These are phyloP conservation scores for Chionis minor DNA, from an alignment of 2,113 vertebrate species.

Conservation along the genomic window DNA sequence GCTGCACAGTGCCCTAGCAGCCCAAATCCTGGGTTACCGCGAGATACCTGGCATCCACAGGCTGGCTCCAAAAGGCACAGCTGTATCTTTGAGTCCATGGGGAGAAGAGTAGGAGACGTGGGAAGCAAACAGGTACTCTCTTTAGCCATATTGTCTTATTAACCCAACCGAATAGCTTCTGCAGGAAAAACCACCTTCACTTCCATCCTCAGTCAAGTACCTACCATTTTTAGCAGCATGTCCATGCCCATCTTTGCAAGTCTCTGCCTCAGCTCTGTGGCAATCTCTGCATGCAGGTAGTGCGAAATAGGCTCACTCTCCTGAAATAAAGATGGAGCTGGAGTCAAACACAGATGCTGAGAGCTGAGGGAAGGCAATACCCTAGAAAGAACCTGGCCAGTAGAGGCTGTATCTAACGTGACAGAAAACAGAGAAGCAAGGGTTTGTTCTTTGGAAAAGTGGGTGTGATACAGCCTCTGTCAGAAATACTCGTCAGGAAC, in stretches of 20 bases:
- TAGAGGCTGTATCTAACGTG: background rate
- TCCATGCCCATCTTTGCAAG: slow-evolving; percentile 91
- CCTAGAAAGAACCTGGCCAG: background rate
- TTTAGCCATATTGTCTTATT: background rate
- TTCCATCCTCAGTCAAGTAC: background rate
- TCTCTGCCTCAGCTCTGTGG: slow-evolving; percentile 79
- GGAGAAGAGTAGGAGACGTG: background rate
- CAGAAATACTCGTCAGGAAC: background rate
- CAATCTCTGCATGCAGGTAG: slow-evolving; percentile 79
- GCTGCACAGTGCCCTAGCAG: background rate
- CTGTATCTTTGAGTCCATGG: background rate
- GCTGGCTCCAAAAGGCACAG: background rate
- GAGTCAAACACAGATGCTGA: background rate
- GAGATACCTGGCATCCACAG: background rate
- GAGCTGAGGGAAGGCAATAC: background rate
- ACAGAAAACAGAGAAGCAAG: background rate
- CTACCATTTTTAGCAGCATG: slow-evolving; percentile 95
- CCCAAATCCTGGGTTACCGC: background rate
- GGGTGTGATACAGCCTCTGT: background rate
- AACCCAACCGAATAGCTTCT: background rate
- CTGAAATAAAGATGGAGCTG: slow-evolving; percentile 68
- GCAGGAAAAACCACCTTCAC: background rate
- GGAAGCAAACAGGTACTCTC: background rate
- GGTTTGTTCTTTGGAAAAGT: background rate
- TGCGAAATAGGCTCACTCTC: slow-evolving; percentile 90